Conservation (phyloP, 2,888 invertebrate species). For the Trachelus tabidus region DNA sequence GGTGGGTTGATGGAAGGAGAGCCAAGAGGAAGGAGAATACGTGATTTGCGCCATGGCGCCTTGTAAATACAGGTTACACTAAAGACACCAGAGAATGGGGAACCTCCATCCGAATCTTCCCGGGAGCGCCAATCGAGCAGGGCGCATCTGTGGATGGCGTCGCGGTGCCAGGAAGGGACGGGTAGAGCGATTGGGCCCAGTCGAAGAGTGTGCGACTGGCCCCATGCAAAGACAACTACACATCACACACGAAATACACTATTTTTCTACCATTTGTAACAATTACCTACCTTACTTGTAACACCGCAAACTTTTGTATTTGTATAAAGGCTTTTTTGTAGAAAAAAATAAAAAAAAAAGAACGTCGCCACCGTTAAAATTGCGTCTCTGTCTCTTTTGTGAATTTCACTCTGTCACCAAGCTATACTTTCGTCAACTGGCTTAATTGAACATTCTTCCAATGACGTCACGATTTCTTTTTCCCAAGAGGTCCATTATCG, state of each 20-base stretch:
- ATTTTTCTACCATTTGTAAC: constrained; percentile 55
- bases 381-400: background rate
- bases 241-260: constrained; percentile 39
- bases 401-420: no score
- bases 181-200: no score
- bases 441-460: no score
- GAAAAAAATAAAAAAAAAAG: constrained; percentile 59
- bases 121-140: no score
- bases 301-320: constrained; percentile 62
- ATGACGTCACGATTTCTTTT: no score
- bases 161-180: no score
- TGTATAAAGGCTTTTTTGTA: constrained; percentile 67
- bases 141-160: no score
- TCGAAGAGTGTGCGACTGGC: no score
- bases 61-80: constrained; percentile 58
- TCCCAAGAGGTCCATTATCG: no score
- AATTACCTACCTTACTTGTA: constrained; percentile 44
- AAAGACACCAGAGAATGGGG: no score
- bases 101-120: no score
- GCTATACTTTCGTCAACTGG: no score
- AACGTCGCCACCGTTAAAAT: constrained; percentile 64
- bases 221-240: background rate
- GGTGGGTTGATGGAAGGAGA: constrained; percentile 1
- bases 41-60: constrained; percentile 56
- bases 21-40: constrained; percentile 35